A percentile compares a stretch with the other conserved stretches of the same genome.
Evolutionary conservation across 2,888 invertebrate genomes (phyloP).

Genomic region (Eretmocerus hayati): DNA sequence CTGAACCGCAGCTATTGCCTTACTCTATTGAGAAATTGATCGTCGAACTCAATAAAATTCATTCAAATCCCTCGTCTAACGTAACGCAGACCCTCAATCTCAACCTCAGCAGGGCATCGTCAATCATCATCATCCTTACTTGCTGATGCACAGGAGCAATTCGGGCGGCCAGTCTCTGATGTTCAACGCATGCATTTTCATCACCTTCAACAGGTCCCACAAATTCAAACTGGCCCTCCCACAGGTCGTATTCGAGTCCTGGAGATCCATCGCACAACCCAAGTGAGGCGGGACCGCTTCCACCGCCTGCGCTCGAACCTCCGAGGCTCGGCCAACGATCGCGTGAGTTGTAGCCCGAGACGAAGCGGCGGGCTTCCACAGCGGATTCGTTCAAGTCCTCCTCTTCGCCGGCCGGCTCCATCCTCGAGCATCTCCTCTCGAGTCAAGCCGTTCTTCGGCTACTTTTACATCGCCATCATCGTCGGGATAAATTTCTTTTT

Average conservation of each 20-base stretch:
- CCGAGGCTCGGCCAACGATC: background rate
- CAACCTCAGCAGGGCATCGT: too few relatives aligned
- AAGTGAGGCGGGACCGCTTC: slow-evolving; percentile 1
- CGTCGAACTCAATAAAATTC: too few relatives aligned
- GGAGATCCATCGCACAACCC: slow-evolving; percentile 40
- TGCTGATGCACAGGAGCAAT: slow-evolving; percentile 18
- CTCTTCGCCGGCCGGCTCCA: background rate
- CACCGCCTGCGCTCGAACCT: slow-evolving; percentile 18
- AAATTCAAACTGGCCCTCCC: slow-evolving; percentile 85
- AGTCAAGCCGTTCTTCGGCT: too few relatives aligned
- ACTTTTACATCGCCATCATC: too few relatives aligned
- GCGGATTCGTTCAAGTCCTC: background rate
- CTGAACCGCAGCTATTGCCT: too few relatives aligned
- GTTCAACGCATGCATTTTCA: background rate
- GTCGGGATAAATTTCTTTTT: too few relatives aligned
- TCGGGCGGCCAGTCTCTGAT: too few relatives aligned
- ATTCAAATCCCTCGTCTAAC: too few relatives aligned
- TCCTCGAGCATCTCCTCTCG: background rate
- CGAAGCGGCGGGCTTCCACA: too few relatives aligned
- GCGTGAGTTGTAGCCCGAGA: slow-evolving; percentile 4
- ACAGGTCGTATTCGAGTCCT: slow-evolving; percentile 78
- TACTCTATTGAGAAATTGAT: too few relatives aligned
- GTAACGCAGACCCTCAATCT: too few relatives aligned
- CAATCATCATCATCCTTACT: too few relatives aligned
- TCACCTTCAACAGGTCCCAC: slow-evolving; percentile 53